Base-by-base conservation (phyloP, 2,888 invertebrate species). In the Habroteleia sp. region DNA sequence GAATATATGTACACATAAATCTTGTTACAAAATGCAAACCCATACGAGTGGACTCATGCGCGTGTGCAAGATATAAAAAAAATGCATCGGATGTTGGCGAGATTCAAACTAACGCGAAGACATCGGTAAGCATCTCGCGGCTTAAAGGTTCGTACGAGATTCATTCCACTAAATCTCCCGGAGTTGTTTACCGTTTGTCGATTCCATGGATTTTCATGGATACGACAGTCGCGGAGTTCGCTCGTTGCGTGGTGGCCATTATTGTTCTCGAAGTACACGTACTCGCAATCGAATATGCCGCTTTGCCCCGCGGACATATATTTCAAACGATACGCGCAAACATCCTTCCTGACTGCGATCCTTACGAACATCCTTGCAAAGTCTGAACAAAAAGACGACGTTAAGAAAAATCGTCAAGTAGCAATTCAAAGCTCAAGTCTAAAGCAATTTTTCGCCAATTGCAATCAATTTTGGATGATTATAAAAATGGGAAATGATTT, bases 161-260 rank as follows among this genome's bases (percentile, higher is more conserved):
- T 60, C 63, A 41, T 72, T 63, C 50, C 16, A 63, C 56, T 58
- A 63, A 72, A 72, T 72, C 72, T 63, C 39, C 8, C 56, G 35
- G 33, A 56, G 56, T 72, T 72, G 72, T 63, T 72, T 72, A 72
- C 63, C 58, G 72, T 71, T 69, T 56, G 71, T 35, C 48, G 69
- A 69, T 60, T 69, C 50, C 27, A 37, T 60, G 44, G 60, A 62
- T 62, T 71, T 71, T 71, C 69, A 60, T 54, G 60, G 20, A 33
- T 52, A 8, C 20, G 46, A 39, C 52, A 44, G 29, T 16, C 35
- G 50, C 33, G 33, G 63, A 63, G 50, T 50, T 33, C 17, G 27
- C 20, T 37, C 52, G 44, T 20, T 54, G 37, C 48, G n/a, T 4
- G 10, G 29, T 29, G 14, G 29, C 48, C 58, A 41, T 68, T 58